Percentiles rank a stretch among this genome's conserved stretches.
Conservation (phyloP, 2,113 vertebrate species). For the Sylvietta virens region DNA sequence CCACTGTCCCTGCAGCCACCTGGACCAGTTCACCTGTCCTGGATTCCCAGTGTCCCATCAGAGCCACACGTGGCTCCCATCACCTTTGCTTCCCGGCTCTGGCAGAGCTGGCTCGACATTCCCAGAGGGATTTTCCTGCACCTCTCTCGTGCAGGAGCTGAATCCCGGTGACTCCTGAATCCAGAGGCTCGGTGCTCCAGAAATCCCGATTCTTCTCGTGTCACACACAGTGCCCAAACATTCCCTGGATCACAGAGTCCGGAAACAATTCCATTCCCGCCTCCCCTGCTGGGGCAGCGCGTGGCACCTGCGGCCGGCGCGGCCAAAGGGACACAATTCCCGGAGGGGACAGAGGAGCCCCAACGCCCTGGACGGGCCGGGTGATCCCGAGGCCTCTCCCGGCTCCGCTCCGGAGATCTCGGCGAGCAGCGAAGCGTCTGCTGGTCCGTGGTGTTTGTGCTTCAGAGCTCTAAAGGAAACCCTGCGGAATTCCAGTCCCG, state of each 20-base stretch:
- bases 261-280: neutral
- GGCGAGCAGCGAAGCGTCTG: neutral
- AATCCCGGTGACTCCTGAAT: rapidly evolving
- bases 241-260: neutral
- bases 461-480: neutral
- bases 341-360: neutral
- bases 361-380: rapidly evolving
- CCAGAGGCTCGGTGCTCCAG: neutral
- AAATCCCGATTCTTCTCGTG: neutral
- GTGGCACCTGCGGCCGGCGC: neutral
- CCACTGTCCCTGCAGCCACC: neutral
- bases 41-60: neutral
- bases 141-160: neutral
- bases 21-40: neutral
- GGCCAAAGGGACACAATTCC: neutral
- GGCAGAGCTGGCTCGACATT: neutral
- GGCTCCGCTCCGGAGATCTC: neutral
- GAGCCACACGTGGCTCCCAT: neutral
- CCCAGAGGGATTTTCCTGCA: neutral
- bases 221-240: neutral
- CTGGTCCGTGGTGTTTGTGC: neutral
- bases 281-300: neutral
- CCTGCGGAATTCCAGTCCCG: neutral
- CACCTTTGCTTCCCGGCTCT: neutral
- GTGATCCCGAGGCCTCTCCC: neutral